A percentile compares a stretch with the other conserved stretches of the same genome.
phyloP scores from a whole-genome alignment of 2,888 invertebrate species.

The Oscheius onirici region DNA sequence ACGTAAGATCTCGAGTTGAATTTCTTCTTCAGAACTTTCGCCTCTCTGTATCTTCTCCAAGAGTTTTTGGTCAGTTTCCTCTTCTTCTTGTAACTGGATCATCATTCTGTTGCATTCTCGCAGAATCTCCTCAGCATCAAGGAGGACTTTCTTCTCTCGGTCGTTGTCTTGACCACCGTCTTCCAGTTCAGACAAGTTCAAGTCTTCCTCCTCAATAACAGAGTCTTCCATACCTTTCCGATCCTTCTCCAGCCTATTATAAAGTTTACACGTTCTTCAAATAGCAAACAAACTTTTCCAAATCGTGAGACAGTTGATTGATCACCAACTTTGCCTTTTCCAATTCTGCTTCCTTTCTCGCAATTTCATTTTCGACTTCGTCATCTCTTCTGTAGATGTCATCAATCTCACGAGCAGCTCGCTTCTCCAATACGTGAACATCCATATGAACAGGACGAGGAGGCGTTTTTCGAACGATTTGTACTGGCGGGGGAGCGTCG shows the following conservation, averaged over 20 bases:
- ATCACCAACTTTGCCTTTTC: conserved; percentile 7
- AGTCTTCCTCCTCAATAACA: conserved; percentile 11
- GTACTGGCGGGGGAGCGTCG: background rate
- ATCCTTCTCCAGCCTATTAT: conserved; percentile 13
- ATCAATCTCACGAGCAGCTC: conserved; percentile 3
- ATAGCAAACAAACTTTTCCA: background rate
- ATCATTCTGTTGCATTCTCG: conserved; percentile 27
- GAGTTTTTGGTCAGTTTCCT: conserved; percentile 11
- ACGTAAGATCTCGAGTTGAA: conserved; percentile 22
- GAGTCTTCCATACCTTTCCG: background rate
- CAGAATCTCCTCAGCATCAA: conserved; percentile 18
- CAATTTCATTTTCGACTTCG: conserved; percentile 10
- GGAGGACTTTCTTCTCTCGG: background rate
- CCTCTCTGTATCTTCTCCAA: conserved; percentile 27
- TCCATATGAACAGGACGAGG: background rate
- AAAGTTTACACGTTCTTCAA: no score
- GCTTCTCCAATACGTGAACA: conserved; percentile 10
- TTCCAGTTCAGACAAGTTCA: background rate
- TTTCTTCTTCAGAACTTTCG: conserved; percentile 22
- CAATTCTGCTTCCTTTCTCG: conserved; percentile 12
- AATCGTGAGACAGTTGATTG: conserved; percentile 7
- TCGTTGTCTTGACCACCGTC: background rate
- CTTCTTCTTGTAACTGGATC: conserved; percentile 22
- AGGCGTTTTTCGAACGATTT: background rate
- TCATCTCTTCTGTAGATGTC: background rate